phyloP scores from a whole-genome alignment of 2,888 invertebrate species.

The Drosophila differens region DNA sequence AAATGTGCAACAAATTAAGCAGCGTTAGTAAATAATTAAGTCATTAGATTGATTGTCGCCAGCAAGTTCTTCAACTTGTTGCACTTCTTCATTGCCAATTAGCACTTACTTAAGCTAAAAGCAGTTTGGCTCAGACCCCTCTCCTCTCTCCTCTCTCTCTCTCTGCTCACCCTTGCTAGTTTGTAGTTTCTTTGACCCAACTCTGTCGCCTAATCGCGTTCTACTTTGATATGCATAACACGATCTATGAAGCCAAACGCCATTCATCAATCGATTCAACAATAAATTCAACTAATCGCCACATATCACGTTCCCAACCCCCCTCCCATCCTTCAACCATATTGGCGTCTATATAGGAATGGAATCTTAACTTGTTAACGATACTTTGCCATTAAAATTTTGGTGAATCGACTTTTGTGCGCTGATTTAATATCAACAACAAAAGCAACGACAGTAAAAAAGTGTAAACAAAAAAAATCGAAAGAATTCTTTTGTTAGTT shows the following conservation, averaged over 20 bases:
- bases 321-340: not conserved
- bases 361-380: constrained; percentile 57
- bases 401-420: constrained; percentile 31
- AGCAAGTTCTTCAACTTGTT: constrained; percentile 36
- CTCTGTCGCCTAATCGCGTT: not conserved
- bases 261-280: constrained; percentile 61
- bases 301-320: constrained; percentile 43
- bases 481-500: constrained; percentile 31
- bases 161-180: not conserved
- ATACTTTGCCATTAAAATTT: constrained; percentile 23
- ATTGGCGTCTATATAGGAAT: constrained; percentile 2
- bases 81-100: constrained; percentile 32
- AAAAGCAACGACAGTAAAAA: constrained; percentile 4
- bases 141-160: too few species aligned
- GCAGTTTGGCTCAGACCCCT: not conserved
- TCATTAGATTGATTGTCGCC: constrained; percentile 17
- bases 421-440: constrained; percentile 21
- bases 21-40: constrained; percentile 24
- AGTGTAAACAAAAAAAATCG: constrained; percentile 15
- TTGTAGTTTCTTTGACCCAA: constrained; percentile 10
- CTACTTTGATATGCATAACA: constrained; percentile 57
- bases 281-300: constrained; percentile 63
- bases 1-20: not conserved
- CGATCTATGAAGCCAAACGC: constrained; percentile 41
- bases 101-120: constrained; percentile 19